phyloP scores from a whole-genome alignment of 2,113 vertebrate genomes.

The Chroicocephalus ridibundus region DNA sequence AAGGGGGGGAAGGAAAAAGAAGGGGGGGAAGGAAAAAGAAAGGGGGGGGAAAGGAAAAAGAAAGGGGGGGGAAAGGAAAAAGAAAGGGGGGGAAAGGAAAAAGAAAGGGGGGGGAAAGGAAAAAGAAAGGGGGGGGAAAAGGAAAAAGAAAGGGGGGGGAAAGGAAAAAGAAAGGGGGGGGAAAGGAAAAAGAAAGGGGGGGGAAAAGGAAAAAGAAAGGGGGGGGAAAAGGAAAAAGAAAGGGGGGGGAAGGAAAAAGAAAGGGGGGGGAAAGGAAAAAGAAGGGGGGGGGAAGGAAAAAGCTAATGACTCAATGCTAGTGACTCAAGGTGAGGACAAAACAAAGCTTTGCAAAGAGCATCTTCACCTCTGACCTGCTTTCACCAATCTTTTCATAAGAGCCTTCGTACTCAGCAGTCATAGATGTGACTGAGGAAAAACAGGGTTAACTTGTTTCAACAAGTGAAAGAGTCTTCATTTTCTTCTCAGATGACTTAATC shows the following conservation, averaged over 20 bases:
- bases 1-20: no score
- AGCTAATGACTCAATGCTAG: background rate
- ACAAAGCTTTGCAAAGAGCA: background rate
- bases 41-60: background rate
- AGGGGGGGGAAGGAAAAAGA: no score
- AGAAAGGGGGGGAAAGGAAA: no score
- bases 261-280: no score
- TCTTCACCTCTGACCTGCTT: background rate
- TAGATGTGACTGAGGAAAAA: background rate
- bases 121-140: no score
- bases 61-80: no score
- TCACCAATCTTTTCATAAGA: background rate
- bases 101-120: no score
- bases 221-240: rapidly evolving
- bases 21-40: no score
- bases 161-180: background rate
- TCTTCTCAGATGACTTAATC: background rate
- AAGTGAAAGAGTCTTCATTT: background rate
- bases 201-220: background rate
- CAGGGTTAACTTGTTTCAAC: background rate
- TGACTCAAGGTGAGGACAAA: background rate
- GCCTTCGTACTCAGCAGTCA: background rate
- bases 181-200: rapidly evolving
- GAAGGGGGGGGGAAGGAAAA: background rate
- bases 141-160: no score